A percentile compares a stretch with the other conserved stretches of the same genome.
phyloP scores from a whole-genome alignment of 2,797 vertebrate species.

The Babyrousa celebensis region DNA sequence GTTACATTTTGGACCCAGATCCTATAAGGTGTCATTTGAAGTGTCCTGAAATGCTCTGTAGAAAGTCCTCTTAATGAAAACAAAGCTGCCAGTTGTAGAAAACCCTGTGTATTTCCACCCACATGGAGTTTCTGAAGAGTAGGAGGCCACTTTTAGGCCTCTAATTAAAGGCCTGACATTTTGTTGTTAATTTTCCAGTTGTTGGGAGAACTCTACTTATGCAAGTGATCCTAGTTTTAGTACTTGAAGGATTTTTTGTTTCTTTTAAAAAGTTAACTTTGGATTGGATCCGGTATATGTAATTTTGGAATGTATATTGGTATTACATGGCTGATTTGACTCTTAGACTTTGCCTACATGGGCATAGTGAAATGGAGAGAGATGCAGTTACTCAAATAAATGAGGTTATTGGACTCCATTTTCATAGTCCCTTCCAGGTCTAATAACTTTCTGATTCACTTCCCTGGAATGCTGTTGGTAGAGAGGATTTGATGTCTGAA shows the following conservation, averaged over 20 bases:
- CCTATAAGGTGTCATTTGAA: conserved; percentile 49
- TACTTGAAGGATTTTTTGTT: conserved; percentile 60
- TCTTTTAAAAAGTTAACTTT: conserved; percentile 18
- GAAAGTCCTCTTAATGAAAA: conserved; percentile 81
- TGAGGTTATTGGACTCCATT: not conserved
- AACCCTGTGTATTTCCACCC: conserved; percentile 72
- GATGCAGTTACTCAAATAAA: conserved; percentile 1
- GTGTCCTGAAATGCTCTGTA: conserved; percentile 83
- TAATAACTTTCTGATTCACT: conserved; percentile 36
- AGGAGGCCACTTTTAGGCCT: conserved; percentile 71
- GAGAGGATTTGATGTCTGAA: conserved; percentile 25
- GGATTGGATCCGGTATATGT: not conserved
- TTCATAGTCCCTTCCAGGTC: not conserved
- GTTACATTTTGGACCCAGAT: conserved; percentile 75
- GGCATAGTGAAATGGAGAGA: not conserved
- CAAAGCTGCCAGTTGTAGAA: conserved; percentile 83
- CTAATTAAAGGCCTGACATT: conserved; percentile 73
- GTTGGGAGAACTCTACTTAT: conserved; percentile 70
- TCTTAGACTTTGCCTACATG: conserved; percentile 6
- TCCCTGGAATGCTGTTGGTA: not conserved
- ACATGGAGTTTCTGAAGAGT: conserved; percentile 75
- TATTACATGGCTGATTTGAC: conserved; percentile 12
- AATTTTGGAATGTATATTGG: not conserved
- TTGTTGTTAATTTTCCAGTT: conserved; percentile 83
- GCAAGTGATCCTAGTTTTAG: conserved; percentile 60